Conservation (phyloP, 1,140 invertebrate genomes). For the Telenomus remus region DNA sequence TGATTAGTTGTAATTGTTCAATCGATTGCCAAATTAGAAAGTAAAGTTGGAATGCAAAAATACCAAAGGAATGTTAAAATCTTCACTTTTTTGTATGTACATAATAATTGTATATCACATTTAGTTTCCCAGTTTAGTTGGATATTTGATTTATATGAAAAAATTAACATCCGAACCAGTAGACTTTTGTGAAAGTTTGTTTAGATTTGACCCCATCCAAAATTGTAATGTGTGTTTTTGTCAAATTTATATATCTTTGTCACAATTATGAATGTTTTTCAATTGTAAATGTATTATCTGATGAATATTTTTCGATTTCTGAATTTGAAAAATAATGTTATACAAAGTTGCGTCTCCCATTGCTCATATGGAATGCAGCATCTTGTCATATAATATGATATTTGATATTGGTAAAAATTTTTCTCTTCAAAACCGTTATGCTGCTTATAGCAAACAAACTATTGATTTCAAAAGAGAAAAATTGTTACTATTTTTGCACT, state of each 20-base stretch:
- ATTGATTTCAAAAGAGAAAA: constrained; percentile 16
- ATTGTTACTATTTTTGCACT: constrained; percentile 22
- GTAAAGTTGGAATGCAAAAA: too few species aligned
- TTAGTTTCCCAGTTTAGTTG: too few species aligned
- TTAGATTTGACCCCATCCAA: constrained; percentile 13
- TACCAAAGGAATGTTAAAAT: too few species aligned
- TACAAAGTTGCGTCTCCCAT: constrained; percentile 30
- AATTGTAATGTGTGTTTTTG: constrained; percentile 1
- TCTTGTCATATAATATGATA: constrained; percentile 62
- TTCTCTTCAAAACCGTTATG: constrained; percentile 20
- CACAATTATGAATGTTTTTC: constrained; percentile 52
- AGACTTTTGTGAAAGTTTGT: constrained; percentile 31
- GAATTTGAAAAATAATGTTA: constrained; percentile 19
- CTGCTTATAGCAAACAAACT: background rate
- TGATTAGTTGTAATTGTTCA: too few species aligned
- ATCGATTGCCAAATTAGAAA: too few species aligned
- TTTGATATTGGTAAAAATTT: constrained; percentile 47
- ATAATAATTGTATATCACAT: too few species aligned
- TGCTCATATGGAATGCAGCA: constrained; percentile 68
- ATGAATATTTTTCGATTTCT: too few species aligned
- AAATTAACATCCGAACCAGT: constrained; percentile 8
- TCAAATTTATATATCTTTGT: constrained; percentile 32
- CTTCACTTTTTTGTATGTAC: too few species aligned
- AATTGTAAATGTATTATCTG: too few species aligned
- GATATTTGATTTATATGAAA: too few species aligned